Conservation (phyloP, 2,888 invertebrate genomes). For the Andricus quercusramuli region DNA sequence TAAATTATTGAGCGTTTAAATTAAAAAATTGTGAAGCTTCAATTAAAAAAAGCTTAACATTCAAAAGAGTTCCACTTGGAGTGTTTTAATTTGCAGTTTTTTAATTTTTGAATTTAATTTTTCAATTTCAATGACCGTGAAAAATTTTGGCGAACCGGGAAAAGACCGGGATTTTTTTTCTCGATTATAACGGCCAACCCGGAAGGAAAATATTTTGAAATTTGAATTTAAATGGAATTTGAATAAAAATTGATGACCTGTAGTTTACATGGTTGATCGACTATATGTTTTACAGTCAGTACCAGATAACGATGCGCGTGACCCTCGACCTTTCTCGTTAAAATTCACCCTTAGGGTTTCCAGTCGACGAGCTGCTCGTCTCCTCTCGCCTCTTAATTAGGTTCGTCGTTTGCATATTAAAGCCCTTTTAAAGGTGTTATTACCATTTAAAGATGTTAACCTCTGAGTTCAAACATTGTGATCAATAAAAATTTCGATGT, state of each 20-base stretch:
- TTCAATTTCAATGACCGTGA: too few species aligned
- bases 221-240: neutral
- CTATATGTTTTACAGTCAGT: neutral
- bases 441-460: neutral
- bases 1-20: too few species aligned
- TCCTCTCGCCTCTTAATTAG: slow-evolving; percentile 3
- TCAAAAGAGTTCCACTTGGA: too few species aligned
- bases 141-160: too few species aligned
- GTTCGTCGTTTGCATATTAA: neutral
- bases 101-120: too few species aligned
- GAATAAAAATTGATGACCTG: neutral
- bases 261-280: neutral
- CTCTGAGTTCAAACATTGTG: too few species aligned
- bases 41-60: too few species aligned
- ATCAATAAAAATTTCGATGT: too few species aligned
- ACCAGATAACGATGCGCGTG: neutral
- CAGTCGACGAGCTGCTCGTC: neutral
- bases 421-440: neutral
- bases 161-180: too few species aligned
- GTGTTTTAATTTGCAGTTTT: too few species aligned
- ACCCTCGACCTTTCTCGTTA: slow-evolving; percentile 5
- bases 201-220: neutral
- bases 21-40: too few species aligned
- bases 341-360: neutral
- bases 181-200: too few species aligned